phyloP scores from a whole-genome alignment of 2,797 vertebrate genomes.

The Hippopotamyrus pictus region DNA sequence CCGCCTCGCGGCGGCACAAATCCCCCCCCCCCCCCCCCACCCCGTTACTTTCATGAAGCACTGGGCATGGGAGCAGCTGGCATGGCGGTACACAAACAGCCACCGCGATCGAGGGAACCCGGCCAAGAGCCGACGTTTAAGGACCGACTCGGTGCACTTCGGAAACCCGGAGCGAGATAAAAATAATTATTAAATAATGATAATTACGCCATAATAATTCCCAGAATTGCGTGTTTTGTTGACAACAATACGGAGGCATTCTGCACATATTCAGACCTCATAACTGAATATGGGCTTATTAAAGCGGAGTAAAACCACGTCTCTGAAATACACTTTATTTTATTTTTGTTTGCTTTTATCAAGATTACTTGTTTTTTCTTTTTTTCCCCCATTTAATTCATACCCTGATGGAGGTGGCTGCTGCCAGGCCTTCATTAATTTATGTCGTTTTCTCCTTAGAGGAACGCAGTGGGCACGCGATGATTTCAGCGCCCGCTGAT shows the following conservation, averaged over 20 bases:
- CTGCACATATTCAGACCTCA: neutral
- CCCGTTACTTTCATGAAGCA: neutral
- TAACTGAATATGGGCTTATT: neutral
- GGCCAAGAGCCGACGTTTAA: neutral
- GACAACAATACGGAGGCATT: neutral
- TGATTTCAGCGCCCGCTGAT: neutral
- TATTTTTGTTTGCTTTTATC: neutral
- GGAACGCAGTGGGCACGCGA: neutral
- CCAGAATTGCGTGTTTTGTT: neutral
- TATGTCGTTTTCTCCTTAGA: neutral
- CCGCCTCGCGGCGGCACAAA: neutral
- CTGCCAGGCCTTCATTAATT: neutral
- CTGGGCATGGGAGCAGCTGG: neutral
- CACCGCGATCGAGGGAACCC: neutral
- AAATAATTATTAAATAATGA: neutral
- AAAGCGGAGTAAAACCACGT: neutral
- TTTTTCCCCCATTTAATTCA: neutral
- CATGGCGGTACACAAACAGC: neutral
- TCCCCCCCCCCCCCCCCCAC: neutral
- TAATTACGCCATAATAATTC: neutral
- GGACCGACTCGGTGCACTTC: neutral
- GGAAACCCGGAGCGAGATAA: neutral
- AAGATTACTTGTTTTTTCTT: neutral
- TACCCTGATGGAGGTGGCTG: neutral
- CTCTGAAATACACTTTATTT: neutral